Percentiles rank a stretch among this genome's conserved stretches.
Conservation (phyloP, 2,113 vertebrate genomes). For the Ceyx cyanopectus region DNA sequence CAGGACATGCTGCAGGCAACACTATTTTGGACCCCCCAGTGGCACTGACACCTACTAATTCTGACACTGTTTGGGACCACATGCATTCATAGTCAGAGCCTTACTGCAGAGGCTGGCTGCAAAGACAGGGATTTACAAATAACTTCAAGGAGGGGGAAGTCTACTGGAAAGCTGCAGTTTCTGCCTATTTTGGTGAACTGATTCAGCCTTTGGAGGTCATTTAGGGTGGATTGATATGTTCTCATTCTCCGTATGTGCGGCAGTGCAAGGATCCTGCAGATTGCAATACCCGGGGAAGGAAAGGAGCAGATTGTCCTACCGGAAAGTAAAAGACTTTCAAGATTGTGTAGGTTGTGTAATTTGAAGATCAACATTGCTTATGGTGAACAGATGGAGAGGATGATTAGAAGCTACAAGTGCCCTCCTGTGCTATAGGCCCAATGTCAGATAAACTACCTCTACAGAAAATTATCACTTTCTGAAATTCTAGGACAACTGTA, state of each 20-base stretch:
- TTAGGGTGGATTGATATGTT: slow-evolving; percentile 51
- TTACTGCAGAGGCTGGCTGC: neutral
- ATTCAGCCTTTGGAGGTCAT: slow-evolving; percentile 37
- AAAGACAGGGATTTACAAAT: neutral
- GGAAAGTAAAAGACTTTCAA: slow-evolving; percentile 59
- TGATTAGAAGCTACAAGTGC: slow-evolving; percentile 69
- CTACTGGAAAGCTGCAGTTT: neutral
- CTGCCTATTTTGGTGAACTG: slow-evolving; percentile 42
- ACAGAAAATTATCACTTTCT: slow-evolving; percentile 62
- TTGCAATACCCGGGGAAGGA: slow-evolving; percentile 27
- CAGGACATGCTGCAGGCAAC: neutral
- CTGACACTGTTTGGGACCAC: accelerated
- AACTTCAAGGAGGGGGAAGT: neutral
- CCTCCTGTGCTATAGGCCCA: slow-evolving; percentile 56
- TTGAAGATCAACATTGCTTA: slow-evolving; percentile 72
- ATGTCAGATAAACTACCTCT: slow-evolving; percentile 64
- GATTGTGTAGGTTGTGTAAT: slow-evolving; percentile 71
- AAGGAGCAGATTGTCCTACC: slow-evolving; percentile 68
- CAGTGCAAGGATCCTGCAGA: slow-evolving; percentile 40
- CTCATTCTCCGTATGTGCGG: neutral
- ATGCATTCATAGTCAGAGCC: neutral
- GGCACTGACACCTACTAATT: neutral
- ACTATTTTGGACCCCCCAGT: neutral
- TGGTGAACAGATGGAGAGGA: slow-evolving; percentile 72
- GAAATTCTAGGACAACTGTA: slow-evolving; percentile 71